A percentile compares a stretch with the other conserved stretches of the same genome.
These are phyloP conservation scores for Orycteropus afer DNA, from an alignment of 2,113 vertebrate species.

Conservation along the genomic window DNA sequence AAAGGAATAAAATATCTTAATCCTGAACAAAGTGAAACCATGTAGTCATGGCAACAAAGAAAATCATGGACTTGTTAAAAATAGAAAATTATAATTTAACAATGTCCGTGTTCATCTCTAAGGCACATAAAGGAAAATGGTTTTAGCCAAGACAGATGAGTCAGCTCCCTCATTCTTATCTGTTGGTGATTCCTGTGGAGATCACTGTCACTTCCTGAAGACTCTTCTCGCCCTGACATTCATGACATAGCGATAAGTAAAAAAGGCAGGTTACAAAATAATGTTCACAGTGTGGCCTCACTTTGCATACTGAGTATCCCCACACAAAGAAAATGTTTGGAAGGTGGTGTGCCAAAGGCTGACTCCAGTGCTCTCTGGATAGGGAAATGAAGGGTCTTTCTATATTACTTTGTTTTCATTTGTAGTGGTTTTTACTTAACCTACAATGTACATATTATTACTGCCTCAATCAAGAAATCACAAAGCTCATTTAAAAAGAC, in stretches of 20 bases:
- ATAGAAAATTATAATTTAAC: slow-evolving; percentile 42
- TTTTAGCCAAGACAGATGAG: slow-evolving; percentile 17
- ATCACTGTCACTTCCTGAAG: not conserved
- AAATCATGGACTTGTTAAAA: slow-evolving; percentile 54
- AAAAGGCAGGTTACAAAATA: not conserved
- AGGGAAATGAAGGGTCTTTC: not conserved
- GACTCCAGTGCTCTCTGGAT: not conserved
- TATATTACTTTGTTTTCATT: not conserved
- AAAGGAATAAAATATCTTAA: not conserved
- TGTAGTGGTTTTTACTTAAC: not conserved
- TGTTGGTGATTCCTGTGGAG: not conserved
- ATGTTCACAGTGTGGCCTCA: not conserved
- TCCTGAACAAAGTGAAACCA: slow-evolving; percentile 5
- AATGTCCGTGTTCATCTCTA: not conserved
- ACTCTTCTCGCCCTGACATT: not conserved
- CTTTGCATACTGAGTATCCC: fast-evolving
- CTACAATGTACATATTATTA: not conserved
- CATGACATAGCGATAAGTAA: too few species aligned
- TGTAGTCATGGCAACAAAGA: slow-evolving; percentile 31
- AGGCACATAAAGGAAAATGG: slow-evolving; percentile 20
- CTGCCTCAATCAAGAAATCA: not conserved
- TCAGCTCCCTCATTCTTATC: not conserved
- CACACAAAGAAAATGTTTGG: not conserved
- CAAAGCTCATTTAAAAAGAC: not conserved
- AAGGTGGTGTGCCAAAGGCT: not conserved